Evolutionary conservation across 2,797 vertebrate genomes (phyloP), one percentile per base, ranked within the genome.

Genomic region (Hydrolagus colliei): DNA sequence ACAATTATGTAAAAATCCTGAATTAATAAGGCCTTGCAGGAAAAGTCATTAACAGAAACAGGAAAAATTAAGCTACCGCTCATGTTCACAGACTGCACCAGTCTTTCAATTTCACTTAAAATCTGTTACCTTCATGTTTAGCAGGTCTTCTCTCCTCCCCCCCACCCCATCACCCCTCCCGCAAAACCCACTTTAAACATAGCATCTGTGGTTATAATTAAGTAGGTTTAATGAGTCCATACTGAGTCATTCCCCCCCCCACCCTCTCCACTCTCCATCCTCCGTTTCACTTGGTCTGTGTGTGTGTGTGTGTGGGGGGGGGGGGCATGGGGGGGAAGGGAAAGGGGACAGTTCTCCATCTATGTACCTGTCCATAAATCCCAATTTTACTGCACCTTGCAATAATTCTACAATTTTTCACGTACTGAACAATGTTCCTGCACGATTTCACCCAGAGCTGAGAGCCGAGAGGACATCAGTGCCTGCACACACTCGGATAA

Each of bases 1-100:
- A 84, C 71, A 84, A 84, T 84, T 84, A 84, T 61, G 65, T 84
- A 84, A 84, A 52, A 84, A 84, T 84, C 52, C 65, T 68, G 79
- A 84, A 71, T 82, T 82, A 82, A 68, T 84, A 68, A 84, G 79
- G 79, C 65, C 79, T 41, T 84, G 7, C 63, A 84, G 79, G 65
- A 84, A 84, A 84, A 84, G 65, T 67, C 79, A 84, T 84, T 71
- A 84, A 41, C 65, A 52, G 79, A 68, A 84, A 84, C 79, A 84
- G 79, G 79, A 84, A 71, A 84, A 84, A 71, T 84, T 84, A 84
- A 84, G 65, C 65, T 67, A 41, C 65, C 71, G 79, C 52, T 68
- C 79, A 84, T 67, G 22, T 84, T 84, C 79, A 71, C 79, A 84
- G 20, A 41, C 10, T 84, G 41, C 79, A 84, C 7, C 32, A 67